phyloP scores from a whole-genome alignment of 2,113 vertebrate genomes.

The Lepus americanus region DNA sequence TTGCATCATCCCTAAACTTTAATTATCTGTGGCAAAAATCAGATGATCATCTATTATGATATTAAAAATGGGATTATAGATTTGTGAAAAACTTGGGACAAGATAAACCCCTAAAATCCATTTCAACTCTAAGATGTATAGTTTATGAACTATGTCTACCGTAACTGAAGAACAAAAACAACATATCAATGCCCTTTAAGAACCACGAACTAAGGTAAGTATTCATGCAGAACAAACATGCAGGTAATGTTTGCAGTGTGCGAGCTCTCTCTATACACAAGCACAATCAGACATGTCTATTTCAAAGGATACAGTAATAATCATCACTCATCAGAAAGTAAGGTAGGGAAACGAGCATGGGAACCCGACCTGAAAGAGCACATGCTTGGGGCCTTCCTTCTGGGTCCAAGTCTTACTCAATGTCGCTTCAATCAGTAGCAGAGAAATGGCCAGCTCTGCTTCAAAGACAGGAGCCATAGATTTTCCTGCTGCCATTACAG shows the following conservation, averaged over 20 bases:
- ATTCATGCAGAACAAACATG: constrained; percentile 45
- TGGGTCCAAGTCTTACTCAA: constrained; percentile 30
- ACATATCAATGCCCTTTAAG: constrained; percentile 12
- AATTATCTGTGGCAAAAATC: constrained; percentile 12
- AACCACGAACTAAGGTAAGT: constrained; percentile 56
- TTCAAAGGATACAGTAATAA: constrained; percentile 57
- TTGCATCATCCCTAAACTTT: neutral
- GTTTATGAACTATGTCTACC: constrained; percentile 42
- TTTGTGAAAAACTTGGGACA: constrained; percentile 44
- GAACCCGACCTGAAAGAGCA: constrained; percentile 18
- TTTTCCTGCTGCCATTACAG: neutral
- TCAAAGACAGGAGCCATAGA: constrained; percentile 34
- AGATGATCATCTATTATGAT: constrained; percentile 35
- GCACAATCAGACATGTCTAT: neutral
- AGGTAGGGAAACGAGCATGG: neutral
- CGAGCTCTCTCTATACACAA: neutral
- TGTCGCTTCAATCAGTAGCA: constrained; percentile 30
- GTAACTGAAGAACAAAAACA: constrained; percentile 56
- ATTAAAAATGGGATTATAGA: constrained; percentile 32
- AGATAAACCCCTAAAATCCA: constrained; percentile 52
- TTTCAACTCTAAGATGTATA: neutral
- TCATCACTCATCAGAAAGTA: constrained; percentile 42
- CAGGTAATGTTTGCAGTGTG: neutral
- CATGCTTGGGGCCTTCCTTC: neutral
- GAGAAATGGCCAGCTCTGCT: constrained; percentile 20